A percentile compares a stretch with the other conserved stretches of the same genome.
Evolutionary conservation across 2,888 invertebrate species (phyloP).

Genomic region (Oligia latruncula): DNA sequence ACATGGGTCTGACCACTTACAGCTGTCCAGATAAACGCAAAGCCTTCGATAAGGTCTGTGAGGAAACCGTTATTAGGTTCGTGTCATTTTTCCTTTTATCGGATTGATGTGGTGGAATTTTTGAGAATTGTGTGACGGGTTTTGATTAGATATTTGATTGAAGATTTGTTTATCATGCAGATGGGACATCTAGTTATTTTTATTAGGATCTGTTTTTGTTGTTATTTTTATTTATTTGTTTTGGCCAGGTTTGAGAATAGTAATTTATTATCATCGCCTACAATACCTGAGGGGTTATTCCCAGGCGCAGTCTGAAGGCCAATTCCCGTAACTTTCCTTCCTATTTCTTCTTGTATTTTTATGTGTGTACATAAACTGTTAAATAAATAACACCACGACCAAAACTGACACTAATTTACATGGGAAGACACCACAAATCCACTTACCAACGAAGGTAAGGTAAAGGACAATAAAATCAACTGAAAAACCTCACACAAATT

Average conservation of each 20-base stretch:
- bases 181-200: background rate
- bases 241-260: too few species aligned
- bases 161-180: background rate
- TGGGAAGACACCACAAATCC: background rate
- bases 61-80: slow-evolving; percentile 35
- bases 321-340: too few species aligned
- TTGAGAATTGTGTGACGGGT: background rate
- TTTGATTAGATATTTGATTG: slow-evolving; percentile 7
- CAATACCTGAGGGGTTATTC: too few species aligned
- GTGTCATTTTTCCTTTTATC: slow-evolving; percentile 35
- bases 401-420: background rate
- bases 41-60: slow-evolving; percentile 41
- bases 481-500: slow-evolving; percentile 28
- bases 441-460: background rate
- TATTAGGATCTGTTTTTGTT: too few species aligned
- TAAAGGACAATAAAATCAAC: slow-evolving; percentile 10
- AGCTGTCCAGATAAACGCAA: slow-evolving; percentile 52
- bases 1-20: slow-evolving; percentile 58
- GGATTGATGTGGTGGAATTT: slow-evolving; percentile 2
- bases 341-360: too few species aligned
- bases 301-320: too few species aligned
- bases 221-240: too few species aligned
- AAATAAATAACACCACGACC: too few species aligned
- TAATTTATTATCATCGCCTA: too few species aligned
- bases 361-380: too few species aligned